Evolutionary conservation across 2,888 invertebrate species (phyloP), one percentile per base, ranked within the genome.

Genomic region (Drosophila multiciliata): DNA sequence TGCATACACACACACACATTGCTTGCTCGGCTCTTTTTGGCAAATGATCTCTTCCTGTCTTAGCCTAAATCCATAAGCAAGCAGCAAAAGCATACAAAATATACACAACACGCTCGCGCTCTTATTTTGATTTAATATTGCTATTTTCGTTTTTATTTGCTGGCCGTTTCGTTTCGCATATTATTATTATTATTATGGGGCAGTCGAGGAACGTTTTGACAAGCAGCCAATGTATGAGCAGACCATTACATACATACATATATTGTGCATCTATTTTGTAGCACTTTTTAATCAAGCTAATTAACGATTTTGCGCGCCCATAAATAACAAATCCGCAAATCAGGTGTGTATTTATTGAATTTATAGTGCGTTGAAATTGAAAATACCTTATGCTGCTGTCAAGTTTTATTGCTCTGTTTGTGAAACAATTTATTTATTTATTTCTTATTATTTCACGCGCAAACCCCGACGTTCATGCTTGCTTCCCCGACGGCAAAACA

Each of bases 11-110:
- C n/a, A 60, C 32, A 53, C 17, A 40, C 38, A 59, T 35, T 55
- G 53, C 38, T 62, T 52, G 49, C 66, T 66, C 65, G 70, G 73
- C 62, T 66, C 65, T 73, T 75, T 73, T 83, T 81, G 78, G 74
- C 86, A 70, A 74, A 73, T 76, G 83, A 83, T 86, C 81, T 86
- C 73, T 83, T 82, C 82, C 85, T 82, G 82, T 70, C 68, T 73
- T 71, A 36, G 69, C 72, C 76, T 81, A 77, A 57, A 60, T 57
- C 79, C 45, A 69, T 38, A 38, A 55, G 23, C 45, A 15, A 45
- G 23, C 45, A 45, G 23, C 23, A 45, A 45, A 23, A 45, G 23
- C 50, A 62, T 40, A 75, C 54, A 52, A 70, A 42, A 50, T 32
- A 45, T 8, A 48, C 38, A 67, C 40, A 42, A 15, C 50, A 60